Percentiles rank a stretch among this genome's conserved stretches.
Evolutionary conservation across 2,888 invertebrate genomes (phyloP).

Genomic region (Ashinkailepas kermadecensis): DNA sequence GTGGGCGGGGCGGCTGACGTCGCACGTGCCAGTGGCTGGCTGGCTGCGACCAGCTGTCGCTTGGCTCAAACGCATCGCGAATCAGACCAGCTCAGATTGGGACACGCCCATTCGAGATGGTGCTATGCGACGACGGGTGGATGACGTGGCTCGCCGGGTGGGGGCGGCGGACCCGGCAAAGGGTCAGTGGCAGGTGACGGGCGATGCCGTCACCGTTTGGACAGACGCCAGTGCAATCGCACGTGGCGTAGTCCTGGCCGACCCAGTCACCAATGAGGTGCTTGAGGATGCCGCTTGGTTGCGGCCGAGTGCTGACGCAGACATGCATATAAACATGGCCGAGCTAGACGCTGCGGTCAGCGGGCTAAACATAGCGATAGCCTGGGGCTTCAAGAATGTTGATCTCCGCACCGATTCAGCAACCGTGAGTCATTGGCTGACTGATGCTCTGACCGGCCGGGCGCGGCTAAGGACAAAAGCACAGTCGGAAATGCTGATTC

Average conservation of each 20-base stretch:
- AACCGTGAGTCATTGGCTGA: not conserved
- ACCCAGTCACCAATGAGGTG: not conserved
- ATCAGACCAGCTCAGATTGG: not conserved
- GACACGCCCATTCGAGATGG: not conserved
- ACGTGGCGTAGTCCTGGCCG: not conserved
- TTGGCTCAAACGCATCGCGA: constrained; percentile 15
- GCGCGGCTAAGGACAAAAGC: not conserved
- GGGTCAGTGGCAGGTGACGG: not conserved
- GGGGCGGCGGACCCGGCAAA: not conserved
- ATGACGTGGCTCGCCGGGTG: constrained; percentile 16
- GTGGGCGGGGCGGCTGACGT: too few relatives aligned
- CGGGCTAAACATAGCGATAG: too few relatives aligned
- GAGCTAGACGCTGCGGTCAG: constrained; percentile 17
- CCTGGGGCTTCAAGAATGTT: constrained; percentile 17
- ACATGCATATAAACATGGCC: constrained; percentile 21
- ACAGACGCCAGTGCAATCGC: not conserved
- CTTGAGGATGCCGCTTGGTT: constrained; percentile 8
- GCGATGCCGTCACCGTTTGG: not conserved
- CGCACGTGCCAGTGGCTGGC: constrained; percentile 22
- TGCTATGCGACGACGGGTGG: not conserved
- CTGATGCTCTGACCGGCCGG: not conserved
- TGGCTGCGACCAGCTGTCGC: constrained; percentile 24
- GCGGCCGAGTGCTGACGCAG: not conserved
- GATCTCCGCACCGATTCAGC: not conserved
- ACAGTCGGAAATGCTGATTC: not conserved